Evolutionary conservation across 2,888 invertebrate genomes (phyloP), one percentile per base, ranked within the genome.

Genomic region (Lochmaea capreae): DNA sequence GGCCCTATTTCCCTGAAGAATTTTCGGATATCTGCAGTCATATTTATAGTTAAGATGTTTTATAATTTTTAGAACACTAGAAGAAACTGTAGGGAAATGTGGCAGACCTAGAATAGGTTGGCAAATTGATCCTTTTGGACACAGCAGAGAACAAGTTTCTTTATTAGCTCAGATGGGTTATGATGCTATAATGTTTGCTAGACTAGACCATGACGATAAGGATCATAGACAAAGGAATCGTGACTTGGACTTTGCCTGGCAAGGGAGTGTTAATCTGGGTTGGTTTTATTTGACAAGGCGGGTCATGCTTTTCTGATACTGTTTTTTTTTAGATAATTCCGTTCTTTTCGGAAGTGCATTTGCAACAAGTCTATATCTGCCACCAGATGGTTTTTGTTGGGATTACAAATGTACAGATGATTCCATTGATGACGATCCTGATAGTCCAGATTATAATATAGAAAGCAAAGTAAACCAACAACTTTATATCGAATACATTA

Each of bases 41-140:
- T n/a, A n/a, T n/a, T n/a, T n/a, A n/a, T n/a, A n/a, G n/a, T n/a
- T n/a, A n/a, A n/a, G n/a, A n/a, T n/a, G 46, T 58, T 65, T 61
- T 33, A 14, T 18, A 2, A 33, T 52, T 65, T 74, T 61, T 22
- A 75, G 75, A 11, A 69, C 61, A 46, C 16, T 77, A 9, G 65
- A 77, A 11, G 92, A 93, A 65, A 92, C 92, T 0, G 89, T 95
- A 61, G 94, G 93, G 0, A 89, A 91, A 1, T 95, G 95, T 80
- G 95, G 91, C 0, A 89, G 92, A 42, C 95, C 96, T 0, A 90
- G 90, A 68, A 90, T 94, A 0, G 95, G 92, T 0, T 95, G 95
- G 95, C 95, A 96, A 87, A 95, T 96, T 18, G 96, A 96, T 87
- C 93, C 95, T 0, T 96, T 96, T 83, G 96, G 96, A 0, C 96